phyloP scores from a whole-genome alignment of 2,888 invertebrate species.

The Micropterix aruncella region DNA sequence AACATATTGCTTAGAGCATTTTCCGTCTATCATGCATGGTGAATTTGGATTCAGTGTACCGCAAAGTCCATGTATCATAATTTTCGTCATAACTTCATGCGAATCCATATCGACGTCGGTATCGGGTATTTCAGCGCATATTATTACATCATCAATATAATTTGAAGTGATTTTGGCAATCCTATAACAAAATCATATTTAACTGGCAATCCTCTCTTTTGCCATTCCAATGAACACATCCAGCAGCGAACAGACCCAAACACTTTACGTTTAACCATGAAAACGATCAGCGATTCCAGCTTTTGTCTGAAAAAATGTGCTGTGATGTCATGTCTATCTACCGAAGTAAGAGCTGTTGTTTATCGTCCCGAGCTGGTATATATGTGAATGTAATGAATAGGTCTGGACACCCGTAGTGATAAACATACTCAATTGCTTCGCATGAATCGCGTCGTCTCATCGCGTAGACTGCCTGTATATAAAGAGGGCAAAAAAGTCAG shows the following conservation, averaged over 20 bases:
- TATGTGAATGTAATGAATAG: conserved; percentile 19
- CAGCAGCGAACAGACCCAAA: neutral
- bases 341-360: conserved; percentile 9
- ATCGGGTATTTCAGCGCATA: no score
- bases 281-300: conserved; percentile 1
- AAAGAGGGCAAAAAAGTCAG: conserved; percentile 15
- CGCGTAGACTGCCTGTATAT: conserved; percentile 16
- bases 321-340: conserved; percentile 10
- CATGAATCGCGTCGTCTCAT: conserved; percentile 18
- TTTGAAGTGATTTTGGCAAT: neutral
- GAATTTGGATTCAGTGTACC: neutral
- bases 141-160: neutral
- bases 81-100: neutral
- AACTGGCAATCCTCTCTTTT: neutral
- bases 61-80: neutral
- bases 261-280: neutral
- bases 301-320: conserved; percentile 11
- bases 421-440: conserved; percentile 17
- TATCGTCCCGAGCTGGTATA: conserved; percentile 10
- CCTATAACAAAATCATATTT: neutral
- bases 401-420: no score
- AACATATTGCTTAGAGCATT: neutral
- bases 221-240: neutral
- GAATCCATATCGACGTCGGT: neutral
- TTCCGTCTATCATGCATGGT: no score